phyloP scores from a whole-genome alignment of 2,797 vertebrate species.

The Myotis planiceps region DNA sequence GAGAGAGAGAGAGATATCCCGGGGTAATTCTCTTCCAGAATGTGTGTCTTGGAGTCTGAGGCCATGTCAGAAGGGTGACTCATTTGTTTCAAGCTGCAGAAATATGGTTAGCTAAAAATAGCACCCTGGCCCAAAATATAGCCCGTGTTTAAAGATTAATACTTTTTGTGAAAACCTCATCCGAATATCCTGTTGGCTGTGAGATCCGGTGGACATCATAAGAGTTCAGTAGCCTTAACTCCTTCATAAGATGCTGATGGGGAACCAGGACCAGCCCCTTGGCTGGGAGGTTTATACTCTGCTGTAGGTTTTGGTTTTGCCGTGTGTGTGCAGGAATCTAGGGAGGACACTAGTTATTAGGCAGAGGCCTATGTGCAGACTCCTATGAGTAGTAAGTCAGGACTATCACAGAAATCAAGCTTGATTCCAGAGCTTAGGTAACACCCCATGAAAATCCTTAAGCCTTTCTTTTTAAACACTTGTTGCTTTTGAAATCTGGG shows the following conservation, averaged over 20 bases:
- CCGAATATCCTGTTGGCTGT: not conserved
- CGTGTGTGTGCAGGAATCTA: not conserved
- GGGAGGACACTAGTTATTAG: not conserved
- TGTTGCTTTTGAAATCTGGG: not conserved
- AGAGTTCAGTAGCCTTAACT: not conserved
- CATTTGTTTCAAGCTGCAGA: constrained; percentile 49
- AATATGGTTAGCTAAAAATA: constrained; percentile 39
- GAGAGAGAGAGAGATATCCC: too few species aligned
- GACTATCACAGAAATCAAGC: not conserved
- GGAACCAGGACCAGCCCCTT: not conserved
- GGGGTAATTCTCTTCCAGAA: constrained; percentile 37
- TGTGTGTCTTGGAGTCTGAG: constrained; percentile 36
- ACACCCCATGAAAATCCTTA: not conserved
- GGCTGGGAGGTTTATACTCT: fast-evolving
- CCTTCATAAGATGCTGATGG: not conserved
- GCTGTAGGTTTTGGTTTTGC: too few species aligned
- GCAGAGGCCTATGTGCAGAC: not conserved
- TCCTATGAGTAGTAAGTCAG: not conserved
- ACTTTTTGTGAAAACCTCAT: constrained; percentile 12
- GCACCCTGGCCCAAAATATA: not conserved
- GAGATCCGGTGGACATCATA: not conserved
- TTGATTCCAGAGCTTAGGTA: not conserved
- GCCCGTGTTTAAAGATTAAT: not conserved
- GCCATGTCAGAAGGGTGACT: constrained; percentile 59
- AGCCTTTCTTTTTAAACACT: not conserved